Percentiles rank a stretch among this genome's conserved stretches.
phyloP scores from a whole-genome alignment of 2,797 vertebrate species.

The Menidia menidia region DNA sequence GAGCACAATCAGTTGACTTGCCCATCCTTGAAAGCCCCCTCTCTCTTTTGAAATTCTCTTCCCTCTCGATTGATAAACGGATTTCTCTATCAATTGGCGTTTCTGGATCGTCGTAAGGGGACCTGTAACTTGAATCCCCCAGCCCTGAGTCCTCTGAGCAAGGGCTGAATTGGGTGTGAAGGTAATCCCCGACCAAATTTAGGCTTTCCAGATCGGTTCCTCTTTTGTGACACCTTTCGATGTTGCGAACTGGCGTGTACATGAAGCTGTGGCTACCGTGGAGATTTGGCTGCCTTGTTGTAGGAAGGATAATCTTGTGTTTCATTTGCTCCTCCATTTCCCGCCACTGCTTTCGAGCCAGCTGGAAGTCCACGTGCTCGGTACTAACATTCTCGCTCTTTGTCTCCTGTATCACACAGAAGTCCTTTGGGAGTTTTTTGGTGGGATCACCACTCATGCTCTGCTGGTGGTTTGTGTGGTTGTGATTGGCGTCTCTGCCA shows the following conservation, averaged over 20 bases:
- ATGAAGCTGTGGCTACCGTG: conserved; percentile 83
- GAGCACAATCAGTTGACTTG: conserved; percentile 76
- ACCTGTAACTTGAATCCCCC: conserved; percentile 83
- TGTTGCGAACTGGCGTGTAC: conserved; percentile 85
- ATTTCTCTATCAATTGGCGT: conserved; percentile 83
- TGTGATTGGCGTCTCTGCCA: conserved; percentile 61
- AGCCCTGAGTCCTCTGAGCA: conserved; percentile 85
- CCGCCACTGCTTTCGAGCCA: conserved; percentile 85
- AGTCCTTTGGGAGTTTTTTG: conserved; percentile 86
- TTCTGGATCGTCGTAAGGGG: conserved; percentile 80
- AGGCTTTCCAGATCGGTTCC: conserved; percentile 76
- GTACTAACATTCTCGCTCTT: conserved; percentile 85
- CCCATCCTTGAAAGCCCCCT: conserved; percentile 76
- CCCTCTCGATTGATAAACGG: conserved; percentile 77
- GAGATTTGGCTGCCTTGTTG: conserved; percentile 70
- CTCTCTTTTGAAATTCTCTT: conserved; percentile 79
- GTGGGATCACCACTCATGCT: conserved; percentile 53
- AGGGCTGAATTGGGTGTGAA: conserved; percentile 82
- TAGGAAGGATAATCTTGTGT: conserved; percentile 70
- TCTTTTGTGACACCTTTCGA: conserved; percentile 78
- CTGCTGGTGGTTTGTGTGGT: conserved; percentile 42
- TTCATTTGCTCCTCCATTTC: conserved; percentile 85
- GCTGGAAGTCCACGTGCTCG: conserved; percentile 85
- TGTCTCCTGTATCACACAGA: conserved; percentile 86
- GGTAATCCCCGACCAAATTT: conserved; percentile 73